These are phyloP conservation scores for Amazona vittata DNA, from an alignment of 2,113 vertebrate genomes.

Conservation along the genomic window DNA sequence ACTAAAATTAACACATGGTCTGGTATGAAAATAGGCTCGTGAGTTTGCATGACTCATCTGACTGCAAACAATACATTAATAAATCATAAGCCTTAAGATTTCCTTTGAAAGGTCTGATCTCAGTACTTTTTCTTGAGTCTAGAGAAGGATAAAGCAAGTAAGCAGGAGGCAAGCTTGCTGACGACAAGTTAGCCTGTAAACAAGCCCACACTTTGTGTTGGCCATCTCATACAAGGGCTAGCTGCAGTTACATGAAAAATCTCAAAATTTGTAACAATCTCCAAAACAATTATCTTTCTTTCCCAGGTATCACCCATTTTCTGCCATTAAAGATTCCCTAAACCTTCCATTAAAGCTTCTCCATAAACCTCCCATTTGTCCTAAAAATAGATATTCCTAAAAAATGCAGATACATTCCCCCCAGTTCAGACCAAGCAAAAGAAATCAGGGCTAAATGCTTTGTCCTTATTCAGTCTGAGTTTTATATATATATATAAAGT, in stretches of 20 bases:
- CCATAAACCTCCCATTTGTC: background rate
- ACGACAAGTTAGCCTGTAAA: background rate
- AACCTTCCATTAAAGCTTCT: background rate
- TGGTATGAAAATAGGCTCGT: background rate
- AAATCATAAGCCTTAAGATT: background rate
- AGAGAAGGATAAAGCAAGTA: background rate
- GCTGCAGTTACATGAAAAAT: background rate
- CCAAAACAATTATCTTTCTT: background rate
- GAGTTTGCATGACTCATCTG: conserved; percentile 10
- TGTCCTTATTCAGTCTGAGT: background rate
- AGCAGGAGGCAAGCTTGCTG: background rate
- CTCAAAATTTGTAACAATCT: background rate
- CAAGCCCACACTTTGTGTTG: background rate
- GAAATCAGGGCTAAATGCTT: background rate
- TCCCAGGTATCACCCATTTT: background rate
- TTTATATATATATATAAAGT: background rate
- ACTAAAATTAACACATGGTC: conserved; percentile 21
- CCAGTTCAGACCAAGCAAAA: background rate
- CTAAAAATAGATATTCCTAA: background rate
- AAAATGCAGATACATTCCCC: background rate
- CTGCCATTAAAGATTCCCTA: background rate
- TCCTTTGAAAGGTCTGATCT: background rate
- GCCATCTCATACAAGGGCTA: background rate
- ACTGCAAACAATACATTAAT: conserved; percentile 13
- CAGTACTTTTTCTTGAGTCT: background rate